Evolutionary conservation across 37 sponge, comb jelly and placozoan species (phyloP).

Genomic region (Haliclona indistincta): DNA sequence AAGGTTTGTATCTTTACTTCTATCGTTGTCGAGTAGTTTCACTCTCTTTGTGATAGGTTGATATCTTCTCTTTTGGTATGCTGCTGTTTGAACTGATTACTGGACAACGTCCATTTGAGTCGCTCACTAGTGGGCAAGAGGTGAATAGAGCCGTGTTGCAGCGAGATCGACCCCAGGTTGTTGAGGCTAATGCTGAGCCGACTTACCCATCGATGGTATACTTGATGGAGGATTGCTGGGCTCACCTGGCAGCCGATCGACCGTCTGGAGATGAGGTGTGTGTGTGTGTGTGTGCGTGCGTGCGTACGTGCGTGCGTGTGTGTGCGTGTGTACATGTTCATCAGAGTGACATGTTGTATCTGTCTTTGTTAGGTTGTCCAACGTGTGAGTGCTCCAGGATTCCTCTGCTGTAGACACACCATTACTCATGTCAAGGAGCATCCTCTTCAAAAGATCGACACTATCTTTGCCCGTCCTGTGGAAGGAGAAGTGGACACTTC

Average conservation of each 20-base stretch:
- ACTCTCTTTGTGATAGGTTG: conserved; percentile 54
- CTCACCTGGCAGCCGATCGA: conserved; percentile 63
- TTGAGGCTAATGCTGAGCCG: conserved; percentile 72
- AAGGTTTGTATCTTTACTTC: conserved; percentile 40
- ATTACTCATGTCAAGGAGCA: conserved; percentile 48
- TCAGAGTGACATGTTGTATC: neutral
- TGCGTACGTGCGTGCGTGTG: neutral
- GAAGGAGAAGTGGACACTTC: conserved; percentile 28
- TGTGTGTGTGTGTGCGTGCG: neutral
- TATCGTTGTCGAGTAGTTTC: neutral
- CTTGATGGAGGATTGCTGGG: conserved; percentile 92
- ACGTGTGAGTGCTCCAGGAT: conserved; percentile 66
- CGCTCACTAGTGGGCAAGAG: conserved; percentile 67
- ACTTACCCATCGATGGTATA: conserved; percentile 79
- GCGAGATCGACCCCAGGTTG: conserved; percentile 72
- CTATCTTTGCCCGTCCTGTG: conserved; percentile 56
- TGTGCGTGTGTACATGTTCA: neutral
- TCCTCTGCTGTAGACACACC: conserved; percentile 74
- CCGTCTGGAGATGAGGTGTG: conserved; percentile 78
- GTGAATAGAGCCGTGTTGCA: conserved; percentile 75
- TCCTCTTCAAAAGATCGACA: conserved; percentile 73
- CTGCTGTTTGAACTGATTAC: conserved; percentile 89
- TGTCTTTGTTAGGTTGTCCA: conserved; percentile 39
- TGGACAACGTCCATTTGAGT: conserved; percentile 86
- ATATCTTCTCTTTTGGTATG: conserved; percentile 97